Evolutionary conservation across 2,113 vertebrate genomes (phyloP), one percentile per base, ranked within the genome.

Genomic region (Epinephelus fuscoguttatus): DNA sequence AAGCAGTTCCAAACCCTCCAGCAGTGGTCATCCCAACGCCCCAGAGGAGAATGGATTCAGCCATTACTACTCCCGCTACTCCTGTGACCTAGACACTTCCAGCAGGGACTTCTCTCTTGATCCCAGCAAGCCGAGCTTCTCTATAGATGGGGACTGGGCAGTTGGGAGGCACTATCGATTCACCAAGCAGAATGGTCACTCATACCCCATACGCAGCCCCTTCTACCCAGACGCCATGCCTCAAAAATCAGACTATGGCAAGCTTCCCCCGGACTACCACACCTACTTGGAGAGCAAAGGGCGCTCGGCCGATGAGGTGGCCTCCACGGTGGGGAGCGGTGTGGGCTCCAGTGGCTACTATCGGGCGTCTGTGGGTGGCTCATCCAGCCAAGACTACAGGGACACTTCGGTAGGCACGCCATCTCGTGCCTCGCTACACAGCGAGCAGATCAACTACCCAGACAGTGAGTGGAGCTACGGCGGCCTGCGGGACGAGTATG

Each of bases 31-130:
- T 14, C 87, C 86, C 27, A 75, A 78, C 27, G 70, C 92, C 3
- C 95, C 95, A 0, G 97, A 98, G 83, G 97, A 99, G 74, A 99
- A 99, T 19, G 98, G 98, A 75, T 99, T 97, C 77, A 92, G 95
- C 87, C 96, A 97, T 71, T 95, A 95, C 0, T 99, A 97, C 81
- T 97, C 97, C 3, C 97, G 97, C 81, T 99, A 97, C 83, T 98
- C 97, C 40, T 98, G 97, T 7, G 98, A 99, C 83, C 95, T 98
- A 2, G 98, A 99, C 82, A 94, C 95, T 0, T 90, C 94, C 25
- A 92, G 96, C 0, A 90, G 96, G 6, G 97, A 97, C 91, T 97
- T 96, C 62, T 71, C 95, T 0, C 75, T 93, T 4, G 98, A 99
- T 13, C 93, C 93, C 82, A 89, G 74, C 42, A 96, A 95, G 87